These are phyloP conservation scores for Chionomys nivalis DNA, from an alignment of 2,113 vertebrate species.

Conservation along the genomic window DNA sequence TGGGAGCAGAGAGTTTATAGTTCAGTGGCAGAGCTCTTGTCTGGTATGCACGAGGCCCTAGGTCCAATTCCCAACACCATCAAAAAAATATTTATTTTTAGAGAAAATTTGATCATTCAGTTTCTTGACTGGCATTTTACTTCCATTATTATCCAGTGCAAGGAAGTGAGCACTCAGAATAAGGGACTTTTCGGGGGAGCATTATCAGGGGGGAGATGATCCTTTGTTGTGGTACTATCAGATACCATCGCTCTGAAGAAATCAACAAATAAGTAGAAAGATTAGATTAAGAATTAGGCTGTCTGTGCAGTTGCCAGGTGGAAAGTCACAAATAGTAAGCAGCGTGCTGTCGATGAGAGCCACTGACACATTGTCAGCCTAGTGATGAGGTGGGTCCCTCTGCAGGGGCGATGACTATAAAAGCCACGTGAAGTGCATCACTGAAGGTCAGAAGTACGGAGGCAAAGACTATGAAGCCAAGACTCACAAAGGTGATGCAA, in stretches of 20 bases:
- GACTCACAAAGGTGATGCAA: constrained; percentile 93
- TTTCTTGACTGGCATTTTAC: rapidly evolving
- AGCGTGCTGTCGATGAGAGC: rapidly evolving
- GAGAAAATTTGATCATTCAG: neutral
- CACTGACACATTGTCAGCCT: neutral
- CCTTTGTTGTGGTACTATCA: neutral
- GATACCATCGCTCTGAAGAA: neutral
- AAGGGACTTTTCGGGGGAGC: neutral
- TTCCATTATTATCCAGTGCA: rapidly evolving
- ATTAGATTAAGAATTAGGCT: rapidly evolving
- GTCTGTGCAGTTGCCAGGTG: neutral
- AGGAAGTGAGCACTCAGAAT: rapidly evolving
- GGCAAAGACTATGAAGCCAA: constrained; percentile 94
- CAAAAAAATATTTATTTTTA: neutral
- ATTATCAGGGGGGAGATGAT: neutral
- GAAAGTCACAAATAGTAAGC: rapidly evolving
- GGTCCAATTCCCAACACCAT: neutral
- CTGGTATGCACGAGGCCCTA: neutral
- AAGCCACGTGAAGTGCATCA: constrained; percentile 91
- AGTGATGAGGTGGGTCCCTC: constrained; percentile 14
- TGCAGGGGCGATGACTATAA: constrained; percentile 94
- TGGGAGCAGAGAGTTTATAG: neutral
- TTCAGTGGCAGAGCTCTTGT: no score
- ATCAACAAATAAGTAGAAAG: neutral
- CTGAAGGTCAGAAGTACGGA: constrained; percentile 97